Evolutionary conservation across 2,113 vertebrate species (phyloP).

Genomic region (Parotia lawesii): DNA sequence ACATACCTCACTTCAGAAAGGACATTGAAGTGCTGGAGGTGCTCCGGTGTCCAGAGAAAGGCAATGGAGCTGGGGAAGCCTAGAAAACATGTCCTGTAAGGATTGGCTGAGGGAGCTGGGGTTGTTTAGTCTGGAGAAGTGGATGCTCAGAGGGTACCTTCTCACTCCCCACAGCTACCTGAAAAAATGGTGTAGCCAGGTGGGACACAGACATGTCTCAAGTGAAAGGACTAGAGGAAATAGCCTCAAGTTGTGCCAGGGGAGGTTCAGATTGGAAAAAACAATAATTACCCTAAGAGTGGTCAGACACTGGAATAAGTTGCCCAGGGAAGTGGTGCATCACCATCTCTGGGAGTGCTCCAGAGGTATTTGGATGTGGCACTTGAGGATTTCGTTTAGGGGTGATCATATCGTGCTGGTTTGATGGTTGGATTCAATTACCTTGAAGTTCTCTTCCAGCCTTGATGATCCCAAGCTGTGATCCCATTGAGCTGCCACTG

Average conservation of each 20-base stretch:
- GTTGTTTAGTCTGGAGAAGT: background rate
- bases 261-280: background rate
- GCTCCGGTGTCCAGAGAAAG: background rate
- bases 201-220: background rate
- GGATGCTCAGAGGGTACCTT: background rate
- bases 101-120: background rate
- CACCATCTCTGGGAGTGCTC: background rate
- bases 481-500: background rate
- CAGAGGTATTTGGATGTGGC: background rate
- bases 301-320: background rate
- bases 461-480: background rate
- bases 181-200: background rate
- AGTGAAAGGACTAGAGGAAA: background rate
- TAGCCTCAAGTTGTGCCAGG: background rate
- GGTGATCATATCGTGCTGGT: background rate
- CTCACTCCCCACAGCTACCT: background rate
- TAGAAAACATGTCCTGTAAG: background rate
- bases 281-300: background rate
- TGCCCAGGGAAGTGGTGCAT: background rate
- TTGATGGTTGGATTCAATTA: background rate
- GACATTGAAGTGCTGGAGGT: background rate
- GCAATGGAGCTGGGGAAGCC: accelerated
- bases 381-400: background rate
- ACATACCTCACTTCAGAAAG: background rate
- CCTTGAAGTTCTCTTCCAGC: background rate